phyloP scores from a whole-genome alignment of 2,113 vertebrate genomes.

The Lipophrys pholis region DNA sequence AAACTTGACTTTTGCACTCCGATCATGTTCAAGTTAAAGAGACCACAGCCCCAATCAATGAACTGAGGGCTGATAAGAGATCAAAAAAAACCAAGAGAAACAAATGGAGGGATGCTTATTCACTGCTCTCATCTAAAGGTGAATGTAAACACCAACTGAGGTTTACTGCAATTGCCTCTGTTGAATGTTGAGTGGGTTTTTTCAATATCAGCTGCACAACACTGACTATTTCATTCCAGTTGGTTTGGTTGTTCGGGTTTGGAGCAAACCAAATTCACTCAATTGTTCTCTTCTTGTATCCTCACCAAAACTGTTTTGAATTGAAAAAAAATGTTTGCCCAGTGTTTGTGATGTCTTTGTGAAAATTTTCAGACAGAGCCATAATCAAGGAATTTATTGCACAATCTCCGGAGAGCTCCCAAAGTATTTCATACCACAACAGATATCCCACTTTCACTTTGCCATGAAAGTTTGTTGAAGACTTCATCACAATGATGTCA shows the following conservation, averaged over 20 bases:
- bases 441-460: neutral
- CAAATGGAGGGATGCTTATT: constrained; percentile 40
- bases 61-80: constrained; percentile 54
- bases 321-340: too few species aligned
- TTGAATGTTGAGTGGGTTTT: neutral
- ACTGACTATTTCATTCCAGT: too few species aligned
- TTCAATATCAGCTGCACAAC: constrained; percentile 2
- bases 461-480: neutral
- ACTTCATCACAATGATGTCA: neutral
- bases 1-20: constrained; percentile 50
- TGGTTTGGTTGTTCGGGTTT: too few species aligned
- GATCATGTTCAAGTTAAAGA: constrained; percentile 61
- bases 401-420: too few species aligned
- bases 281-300: too few species aligned
- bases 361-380: too few species aligned
- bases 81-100: constrained; percentile 36
- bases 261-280: too few species aligned
- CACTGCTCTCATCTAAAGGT: constrained; percentile 32
- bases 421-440: too few species aligned
- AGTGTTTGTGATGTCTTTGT: too few species aligned
- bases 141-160: constrained; percentile 3
- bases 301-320: too few species aligned
- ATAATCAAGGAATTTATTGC: too few species aligned
- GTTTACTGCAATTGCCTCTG: neutral
- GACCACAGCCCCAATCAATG: constrained; percentile 59